A percentile compares a stretch with the other conserved stretches of the same genome.
phyloP scores from a whole-genome alignment of 2,113 vertebrate genomes.

The Clinocottus analis region DNA sequence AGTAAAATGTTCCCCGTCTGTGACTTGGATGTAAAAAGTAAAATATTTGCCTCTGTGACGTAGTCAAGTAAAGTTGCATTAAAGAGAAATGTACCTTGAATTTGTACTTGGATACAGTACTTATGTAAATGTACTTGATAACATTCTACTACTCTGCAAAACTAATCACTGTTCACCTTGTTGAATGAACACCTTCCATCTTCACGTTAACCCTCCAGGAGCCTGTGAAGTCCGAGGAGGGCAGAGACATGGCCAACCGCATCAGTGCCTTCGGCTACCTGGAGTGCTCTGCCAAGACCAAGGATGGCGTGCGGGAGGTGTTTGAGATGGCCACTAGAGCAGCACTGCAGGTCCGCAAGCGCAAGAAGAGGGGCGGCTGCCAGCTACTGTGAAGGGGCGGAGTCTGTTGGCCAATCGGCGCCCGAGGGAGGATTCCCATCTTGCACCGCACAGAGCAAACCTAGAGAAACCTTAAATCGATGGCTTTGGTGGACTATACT shows the following conservation, averaged over 20 bases:
- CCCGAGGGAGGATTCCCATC: conserved; percentile 20
- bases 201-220: conserved; percentile 81
- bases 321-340: conserved; percentile 98
- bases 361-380: conserved; percentile 90
- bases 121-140: neutral
- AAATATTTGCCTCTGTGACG: neutral
- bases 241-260: conserved; percentile 96
- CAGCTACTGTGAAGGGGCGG: conserved; percentile 86
- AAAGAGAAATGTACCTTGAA: neutral
- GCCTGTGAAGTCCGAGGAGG: conserved; percentile 94
- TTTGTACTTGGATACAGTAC: neutral
- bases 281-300: conserved; percentile 98
- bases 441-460: conserved; percentile 39
- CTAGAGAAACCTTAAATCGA: conserved; percentile 67
- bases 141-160: neutral
- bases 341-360: conserved; percentile 95
- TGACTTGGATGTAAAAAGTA: neutral
- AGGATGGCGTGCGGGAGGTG: conserved; percentile 96
- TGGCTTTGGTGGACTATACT: conserved; percentile 76
- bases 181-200: neutral
- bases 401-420: conserved; percentile 36
- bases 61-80: neutral
- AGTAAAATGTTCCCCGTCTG: neutral
- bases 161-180: neutral
- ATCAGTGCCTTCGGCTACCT: conserved; percentile 98